phyloP scores from a whole-genome alignment of 2,888 invertebrate species.

The Hirtodrosophila alboralis region DNA sequence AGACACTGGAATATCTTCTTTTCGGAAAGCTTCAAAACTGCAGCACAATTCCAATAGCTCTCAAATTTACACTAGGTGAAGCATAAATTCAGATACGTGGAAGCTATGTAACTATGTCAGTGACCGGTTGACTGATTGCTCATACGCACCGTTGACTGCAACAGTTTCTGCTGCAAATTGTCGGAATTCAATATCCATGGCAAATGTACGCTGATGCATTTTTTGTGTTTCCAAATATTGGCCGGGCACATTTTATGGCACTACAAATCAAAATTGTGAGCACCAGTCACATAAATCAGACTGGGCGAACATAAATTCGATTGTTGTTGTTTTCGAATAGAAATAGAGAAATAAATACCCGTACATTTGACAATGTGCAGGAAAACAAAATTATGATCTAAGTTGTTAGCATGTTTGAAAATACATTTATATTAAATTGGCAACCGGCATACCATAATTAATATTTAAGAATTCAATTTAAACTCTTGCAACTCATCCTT shows the following conservation, averaged over 20 bases:
- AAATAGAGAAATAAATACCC: conserved; percentile 3
- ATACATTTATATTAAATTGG: conserved; percentile 19
- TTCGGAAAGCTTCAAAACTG: background rate
- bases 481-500: conserved; percentile 34
- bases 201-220: conserved; percentile 8
- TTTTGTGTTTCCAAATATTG: conserved; percentile 33
- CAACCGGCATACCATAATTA: conserved; percentile 15
- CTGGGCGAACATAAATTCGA: conserved; percentile 39
- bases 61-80: conserved; percentile 44
- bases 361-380: conserved; percentile 32
- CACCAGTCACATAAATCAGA: conserved; percentile 53
- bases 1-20: background rate
- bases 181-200: conserved; percentile 57
- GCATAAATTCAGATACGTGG: conserved; percentile 57
- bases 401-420: conserved; percentile 15
- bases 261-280: conserved; percentile 61
- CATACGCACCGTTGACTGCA: conserved; percentile 67
- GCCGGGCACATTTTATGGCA: conserved; percentile 35
- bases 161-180: conserved; percentile 25
- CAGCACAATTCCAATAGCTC: background rate
- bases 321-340: conserved; percentile 27
- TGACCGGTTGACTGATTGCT: conserved; percentile 69
- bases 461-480: conserved; percentile 52
- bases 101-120: conserved; percentile 43
- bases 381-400: conserved; percentile 26